phyloP scores from a whole-genome alignment of 1,140 invertebrate genomes.

The Neocloeon triangulifer region DNA sequence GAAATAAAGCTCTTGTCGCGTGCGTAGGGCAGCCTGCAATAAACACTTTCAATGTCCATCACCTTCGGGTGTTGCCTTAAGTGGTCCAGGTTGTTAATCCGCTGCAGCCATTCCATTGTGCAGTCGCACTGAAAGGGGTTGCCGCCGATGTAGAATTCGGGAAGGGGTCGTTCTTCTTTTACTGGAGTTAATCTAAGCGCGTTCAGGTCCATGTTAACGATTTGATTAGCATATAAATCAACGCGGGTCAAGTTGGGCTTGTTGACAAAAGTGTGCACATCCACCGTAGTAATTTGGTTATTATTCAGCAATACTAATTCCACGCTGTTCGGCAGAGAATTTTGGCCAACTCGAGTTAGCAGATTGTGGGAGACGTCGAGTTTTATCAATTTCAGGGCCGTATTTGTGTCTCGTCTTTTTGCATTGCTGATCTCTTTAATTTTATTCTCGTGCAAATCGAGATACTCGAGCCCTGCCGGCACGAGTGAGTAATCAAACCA shows the following conservation, averaged over 20 bases:
- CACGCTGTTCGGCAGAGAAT: conserved; percentile 48
- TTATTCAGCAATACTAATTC: conserved; percentile 61
- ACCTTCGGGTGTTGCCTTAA: conserved; percentile 65
- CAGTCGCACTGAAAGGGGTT: conserved; percentile 76
- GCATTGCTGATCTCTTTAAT: conserved; percentile 58
- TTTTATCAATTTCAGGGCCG: conserved; percentile 44
- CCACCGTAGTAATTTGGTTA: conserved; percentile 54
- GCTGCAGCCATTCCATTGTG: conserved; percentile 70
- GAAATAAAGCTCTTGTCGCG: conserved; percentile 58
- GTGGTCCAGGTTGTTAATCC: conserved; percentile 37
- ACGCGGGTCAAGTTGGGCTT: conserved; percentile 62
- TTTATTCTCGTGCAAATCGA: conserved; percentile 76
- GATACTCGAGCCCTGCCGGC: conserved; percentile 58
- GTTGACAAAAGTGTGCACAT: conserved; percentile 59
- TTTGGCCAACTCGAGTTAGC: conserved; percentile 37
- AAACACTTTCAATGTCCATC: conserved; percentile 76
- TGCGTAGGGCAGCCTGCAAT: conserved; percentile 71
- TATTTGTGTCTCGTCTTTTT: conserved; percentile 16
- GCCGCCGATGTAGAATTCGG: conserved; percentile 68
- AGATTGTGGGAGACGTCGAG: conserved; percentile 66
- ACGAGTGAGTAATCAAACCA: conserved; percentile 79
- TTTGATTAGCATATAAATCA: conserved; percentile 66
- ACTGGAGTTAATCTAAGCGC: conserved; percentile 49
- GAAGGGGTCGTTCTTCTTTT: conserved; percentile 36
- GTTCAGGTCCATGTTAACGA: conserved; percentile 57